A percentile compares a stretch with the other conserved stretches of the same genome.
phyloP scores from a whole-genome alignment of 1,140 invertebrate species.

The Tachypleus tridentatus region DNA sequence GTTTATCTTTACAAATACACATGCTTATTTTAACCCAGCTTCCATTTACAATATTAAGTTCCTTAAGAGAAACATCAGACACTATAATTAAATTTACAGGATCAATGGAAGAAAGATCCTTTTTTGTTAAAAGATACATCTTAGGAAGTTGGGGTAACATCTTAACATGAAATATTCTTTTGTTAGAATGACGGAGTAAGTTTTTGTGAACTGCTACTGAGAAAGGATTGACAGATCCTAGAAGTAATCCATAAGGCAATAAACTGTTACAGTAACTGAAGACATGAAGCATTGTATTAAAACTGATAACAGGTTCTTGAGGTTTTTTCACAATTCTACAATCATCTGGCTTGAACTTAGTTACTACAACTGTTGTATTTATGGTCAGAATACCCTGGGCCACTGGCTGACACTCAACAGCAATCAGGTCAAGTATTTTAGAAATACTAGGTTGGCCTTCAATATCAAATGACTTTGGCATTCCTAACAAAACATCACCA shows the following conservation, averaged over 20 bases:
- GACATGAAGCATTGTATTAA: no score
- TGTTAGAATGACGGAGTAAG: no score
- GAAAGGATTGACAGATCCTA: no score
- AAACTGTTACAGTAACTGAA: no score
- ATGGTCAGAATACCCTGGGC: conserved; percentile 8
- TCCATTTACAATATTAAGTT: conserved; percentile 7
- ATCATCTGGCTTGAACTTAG: not conserved
- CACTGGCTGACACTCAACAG: conserved; percentile 12
- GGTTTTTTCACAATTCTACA: no score
- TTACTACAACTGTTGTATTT: conserved; percentile 8
- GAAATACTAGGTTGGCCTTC: no score
- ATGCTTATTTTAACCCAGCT: conserved; percentile 14
- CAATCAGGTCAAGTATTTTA: conserved; percentile 2
- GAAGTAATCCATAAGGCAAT: no score
- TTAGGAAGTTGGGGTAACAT: no score
- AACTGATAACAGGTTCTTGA: no score
- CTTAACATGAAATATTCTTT: no score
- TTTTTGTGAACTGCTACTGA: no score
- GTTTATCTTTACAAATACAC: not conserved
- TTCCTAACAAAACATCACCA: conserved; percentile 10
- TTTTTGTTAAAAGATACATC: no score
- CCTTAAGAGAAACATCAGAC: not conserved
- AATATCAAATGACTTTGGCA: not conserved
- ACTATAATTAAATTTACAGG: conserved; percentile 12
- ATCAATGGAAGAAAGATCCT: not conserved